Percentiles rank a stretch among this genome's conserved stretches.
Conservation (phyloP, 2,797 vertebrate species). For the Molossus alvarezi region DNA sequence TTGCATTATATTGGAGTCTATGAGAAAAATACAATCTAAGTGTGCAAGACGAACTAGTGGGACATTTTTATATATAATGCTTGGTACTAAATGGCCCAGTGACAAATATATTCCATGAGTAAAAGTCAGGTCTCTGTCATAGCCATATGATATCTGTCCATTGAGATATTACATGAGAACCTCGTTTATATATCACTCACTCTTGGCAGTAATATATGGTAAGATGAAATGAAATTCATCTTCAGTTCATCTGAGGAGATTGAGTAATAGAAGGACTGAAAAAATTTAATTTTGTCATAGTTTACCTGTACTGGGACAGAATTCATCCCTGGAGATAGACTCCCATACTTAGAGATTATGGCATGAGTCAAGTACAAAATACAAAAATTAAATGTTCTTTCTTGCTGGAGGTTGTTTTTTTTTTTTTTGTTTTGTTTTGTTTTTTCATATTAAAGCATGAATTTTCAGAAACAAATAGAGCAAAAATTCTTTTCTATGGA, state of each 20-base stretch:
- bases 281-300: not conserved
- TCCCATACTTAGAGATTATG: not conserved
- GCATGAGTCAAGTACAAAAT: not conserved
- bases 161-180: not conserved
- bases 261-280: not conserved
- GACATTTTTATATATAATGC: not conserved
- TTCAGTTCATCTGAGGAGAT: not conserved
- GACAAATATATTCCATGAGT: not conserved
- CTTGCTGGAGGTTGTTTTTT: not conserved
- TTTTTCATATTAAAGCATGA: not conserved
- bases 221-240: not conserved
- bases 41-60: not conserved
- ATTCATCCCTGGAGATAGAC: not conserved
- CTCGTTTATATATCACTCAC: not conserved
- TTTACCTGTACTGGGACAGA: not conserved
- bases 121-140: not conserved
- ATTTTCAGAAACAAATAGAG: not conserved
- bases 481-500: not conserved
- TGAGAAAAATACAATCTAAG: not conserved
- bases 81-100: not conserved
- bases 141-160: not conserved
- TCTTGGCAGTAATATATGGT: not conserved
- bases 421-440: not conserved
- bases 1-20: constrained; percentile 1
- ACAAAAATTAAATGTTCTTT: not conserved